Conservation (phyloP, 2,113 vertebrate genomes). For the Castor canadensis region DNA sequence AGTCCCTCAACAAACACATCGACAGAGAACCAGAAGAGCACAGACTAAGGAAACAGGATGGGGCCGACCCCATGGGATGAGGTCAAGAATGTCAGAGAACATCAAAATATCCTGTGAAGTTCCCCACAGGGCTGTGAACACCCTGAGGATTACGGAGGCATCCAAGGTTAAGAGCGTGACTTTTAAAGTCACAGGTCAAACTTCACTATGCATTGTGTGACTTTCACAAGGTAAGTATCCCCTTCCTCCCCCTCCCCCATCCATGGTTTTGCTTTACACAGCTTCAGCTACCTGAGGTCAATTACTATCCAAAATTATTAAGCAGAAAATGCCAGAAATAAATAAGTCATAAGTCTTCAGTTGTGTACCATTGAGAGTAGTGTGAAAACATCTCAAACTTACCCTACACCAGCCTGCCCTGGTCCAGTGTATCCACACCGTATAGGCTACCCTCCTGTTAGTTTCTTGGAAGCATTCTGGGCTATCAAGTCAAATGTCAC, state of each 20-base stretch:
- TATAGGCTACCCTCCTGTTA: neutral
- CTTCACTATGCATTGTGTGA: neutral
- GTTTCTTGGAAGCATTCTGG: neutral
- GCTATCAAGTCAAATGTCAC: neutral
- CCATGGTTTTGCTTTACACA: neutral
- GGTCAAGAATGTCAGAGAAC: neutral
- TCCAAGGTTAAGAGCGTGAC: fast-evolving
- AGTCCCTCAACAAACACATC: too few relatives aligned
- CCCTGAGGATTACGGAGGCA: neutral
- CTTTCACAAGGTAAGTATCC: neutral
- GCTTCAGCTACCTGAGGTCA: too few relatives aligned
- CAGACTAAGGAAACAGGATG: neutral
- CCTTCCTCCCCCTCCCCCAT: neutral
- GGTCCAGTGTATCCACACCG: neutral
- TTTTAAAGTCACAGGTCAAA: neutral
- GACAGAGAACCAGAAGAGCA: neutral
- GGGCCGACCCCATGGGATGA: fast-evolving
- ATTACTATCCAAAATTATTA: neutral
- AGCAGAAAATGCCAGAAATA: neutral
- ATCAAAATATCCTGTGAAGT: neutral
- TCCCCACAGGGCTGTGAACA: neutral
- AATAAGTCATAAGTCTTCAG: neutral
- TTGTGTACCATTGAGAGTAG: neutral
- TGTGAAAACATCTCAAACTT: neutral
- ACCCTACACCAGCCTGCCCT: neutral